Evolutionary conservation across 2,797 vertebrate species (phyloP), one percentile per base, ranked within the genome.

Genomic region (Distichodus sexfasciatus): DNA sequence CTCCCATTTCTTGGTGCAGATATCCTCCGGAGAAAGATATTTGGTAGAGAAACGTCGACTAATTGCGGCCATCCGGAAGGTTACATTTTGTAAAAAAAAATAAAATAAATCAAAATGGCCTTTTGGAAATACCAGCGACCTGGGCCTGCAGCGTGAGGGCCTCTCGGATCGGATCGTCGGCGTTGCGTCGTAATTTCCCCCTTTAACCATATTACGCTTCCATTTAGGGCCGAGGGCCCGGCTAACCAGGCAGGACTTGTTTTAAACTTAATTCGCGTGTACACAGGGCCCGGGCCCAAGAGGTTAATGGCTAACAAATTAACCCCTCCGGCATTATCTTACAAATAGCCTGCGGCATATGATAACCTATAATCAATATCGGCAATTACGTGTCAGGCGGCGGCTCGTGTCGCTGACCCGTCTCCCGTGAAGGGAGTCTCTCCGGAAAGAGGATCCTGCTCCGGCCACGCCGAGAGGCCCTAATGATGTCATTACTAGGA

Each of bases 341-440:
- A 85, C 89, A 91, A 92, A 91, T 90, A 90, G 88, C 87, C 88
- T 2, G 75, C 84, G 87, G 88, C 88, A 88, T 87, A 90, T 88
- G 90, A 92, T 91, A 92, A 92, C 90, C 90, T 92, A 92, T 92
- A 92, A 92, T 92, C 91, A 91, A 92, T 92, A 92, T 85, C 76
- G 82, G 81, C 91, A 92, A 92, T 92, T 92, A 92, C 78, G 81
- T 91, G 90, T 91, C 90, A 89, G 86, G 76, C 79, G 76, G 83
- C 81, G 86, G 85, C 87, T 87, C 73, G 79, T 86, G 88, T 89
- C 87, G 79, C 61, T 90, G 91, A 92, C 90, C 91, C 83, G 89
- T 80, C 84, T 84, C 85, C 84, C 81, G 76, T 84, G 85, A 79
- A 87, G 84, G 86, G 87, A 88, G 84, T 82, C 87, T 91, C 80